Evolutionary conservation across 1,140 invertebrate genomes (phyloP).

Genomic region (Papilio dardanus): DNA sequence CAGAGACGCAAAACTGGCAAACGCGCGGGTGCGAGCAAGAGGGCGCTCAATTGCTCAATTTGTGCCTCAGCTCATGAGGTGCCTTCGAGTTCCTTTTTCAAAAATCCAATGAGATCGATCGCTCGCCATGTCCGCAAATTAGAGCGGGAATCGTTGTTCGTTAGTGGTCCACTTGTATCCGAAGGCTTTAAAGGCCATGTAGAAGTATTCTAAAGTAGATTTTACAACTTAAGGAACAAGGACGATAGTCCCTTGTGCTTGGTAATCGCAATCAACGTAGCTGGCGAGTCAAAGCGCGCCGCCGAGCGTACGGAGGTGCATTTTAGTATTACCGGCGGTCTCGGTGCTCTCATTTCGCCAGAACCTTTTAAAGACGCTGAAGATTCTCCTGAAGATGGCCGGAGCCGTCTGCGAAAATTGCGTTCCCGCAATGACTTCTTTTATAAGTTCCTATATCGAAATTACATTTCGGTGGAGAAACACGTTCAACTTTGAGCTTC

Average conservation of each 20-base stretch:
- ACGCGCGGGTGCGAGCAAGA: conserved; percentile 54
- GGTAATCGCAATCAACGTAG: conserved; percentile 61
- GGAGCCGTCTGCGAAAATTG: conserved; percentile 54
- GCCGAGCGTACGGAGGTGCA: conserved; percentile 66
- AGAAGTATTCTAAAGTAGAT: conserved; percentile 15
- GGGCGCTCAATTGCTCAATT: conserved; percentile 78
- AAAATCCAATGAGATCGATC: conserved; percentile 81
- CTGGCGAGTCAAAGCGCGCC: conserved; percentile 63
- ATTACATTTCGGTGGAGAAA: conserved; percentile 40
- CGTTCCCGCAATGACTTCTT: conserved; percentile 47
- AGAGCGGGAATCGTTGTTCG: conserved; percentile 78
- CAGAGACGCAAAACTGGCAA: conserved; percentile 49
- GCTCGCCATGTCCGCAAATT: conserved; percentile 79
- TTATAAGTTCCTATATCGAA: conserved; percentile 42
- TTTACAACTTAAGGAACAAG: conserved; percentile 13
- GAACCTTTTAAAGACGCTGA: conserved; percentile 55
- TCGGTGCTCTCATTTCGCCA: conserved; percentile 59
- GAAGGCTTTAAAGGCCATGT: conserved; percentile 49
- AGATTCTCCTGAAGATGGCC: conserved; percentile 35
- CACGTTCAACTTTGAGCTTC: neutral
- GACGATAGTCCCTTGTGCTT: conserved; percentile 38
- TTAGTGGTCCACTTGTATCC: conserved; percentile 50
- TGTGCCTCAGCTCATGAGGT: conserved; percentile 70
- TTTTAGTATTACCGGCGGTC: conserved; percentile 69
- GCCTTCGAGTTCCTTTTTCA: conserved; percentile 74